Evolutionary conservation across 2,888 invertebrate species (phyloP), one percentile per base, ranked within the genome.

Genomic region (Pegoplata infirma): DNA sequence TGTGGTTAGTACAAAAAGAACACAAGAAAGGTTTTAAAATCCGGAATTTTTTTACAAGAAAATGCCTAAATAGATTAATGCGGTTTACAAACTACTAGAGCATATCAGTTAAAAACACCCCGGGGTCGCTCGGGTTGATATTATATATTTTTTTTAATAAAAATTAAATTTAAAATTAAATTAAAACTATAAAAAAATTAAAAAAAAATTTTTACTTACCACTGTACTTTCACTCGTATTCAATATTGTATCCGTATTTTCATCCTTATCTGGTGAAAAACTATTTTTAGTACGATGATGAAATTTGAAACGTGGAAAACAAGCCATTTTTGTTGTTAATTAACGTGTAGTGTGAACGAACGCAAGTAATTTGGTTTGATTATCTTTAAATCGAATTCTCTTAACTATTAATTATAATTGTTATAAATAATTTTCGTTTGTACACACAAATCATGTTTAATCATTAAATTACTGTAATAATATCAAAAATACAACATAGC

Each of bases 241-340:
- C 80, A 87, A 82, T 81, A 87, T 81, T 47, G 87, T 87, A 82
- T 87, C 87, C 64, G 81, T 85, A 80, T 88, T 87, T 64, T 82
- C 85, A 81, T 87, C 87, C 71, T 84, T 82, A 28, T 84, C 83
- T 7, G 87, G 88, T 44, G 82, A 84, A 61, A 87, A 87, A 82
- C 87, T 88, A 81, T 83, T 84, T 82, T 84, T 88, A 25, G 82
- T 84, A 3, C 88, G 84, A 59, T 81, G 81, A 53, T 82, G 82
- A 55, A 87, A 84, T 21, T 63, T 68, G 25, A 87, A 81, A 14
- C 85, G 87, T 61, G 86, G 87, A 82, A 87, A 87, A 72, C 87
- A 87, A 66, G 88, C 86, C 88, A 87, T 87, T 40, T 40, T 40
- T 2, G 5, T 17, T 74, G 36, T 6, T 21, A 25, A 25, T 51